Percentiles rank a stretch among this genome's conserved stretches.
These are phyloP conservation scores for Harpegnathos saltator DNA, from an alignment of 1,140 invertebrate species.

Conservation along the genomic window DNA sequence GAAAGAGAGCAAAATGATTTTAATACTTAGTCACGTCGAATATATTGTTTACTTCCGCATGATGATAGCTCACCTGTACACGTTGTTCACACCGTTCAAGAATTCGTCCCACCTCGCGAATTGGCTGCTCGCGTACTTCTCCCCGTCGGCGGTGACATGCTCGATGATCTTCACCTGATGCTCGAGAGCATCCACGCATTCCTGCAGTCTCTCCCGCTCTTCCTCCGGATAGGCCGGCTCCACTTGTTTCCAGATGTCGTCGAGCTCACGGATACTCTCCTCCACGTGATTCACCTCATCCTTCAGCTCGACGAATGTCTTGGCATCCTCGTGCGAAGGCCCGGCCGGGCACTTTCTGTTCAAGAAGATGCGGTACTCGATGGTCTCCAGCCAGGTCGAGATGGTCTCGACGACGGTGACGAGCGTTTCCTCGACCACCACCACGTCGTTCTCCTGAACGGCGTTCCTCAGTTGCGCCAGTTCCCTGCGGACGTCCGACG, in stretches of 20 bases:
- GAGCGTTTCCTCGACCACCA: conserved; percentile 89
- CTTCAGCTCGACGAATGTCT: conserved; percentile 83
- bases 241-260: conserved; percentile 79
- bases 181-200: conserved; percentile 84
- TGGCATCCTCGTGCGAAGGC: conserved; percentile 73
- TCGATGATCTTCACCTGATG: conserved; percentile 85
- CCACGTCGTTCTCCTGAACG: conserved; percentile 88
- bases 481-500: conserved; percentile 86
- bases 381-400: conserved; percentile 92
- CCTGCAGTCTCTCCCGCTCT: conserved; percentile 81
- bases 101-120: conserved; percentile 91
- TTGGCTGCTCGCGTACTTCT: conserved; percentile 87
- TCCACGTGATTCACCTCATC: conserved; percentile 86
- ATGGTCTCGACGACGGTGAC: conserved; percentile 92
- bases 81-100: conserved; percentile 86
- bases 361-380: conserved; percentile 91
- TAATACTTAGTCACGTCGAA: too few relatives aligned
- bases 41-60: conserved; percentile 5
- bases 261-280: conserved; percentile 81
- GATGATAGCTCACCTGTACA: conserved; percentile 82
- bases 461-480: conserved; percentile 88
- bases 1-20: too few relatives aligned
- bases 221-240: conserved; percentile 82
- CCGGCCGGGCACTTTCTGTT: conserved; percentile 84
- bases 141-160: conserved; percentile 85